phyloP scores from a whole-genome alignment of 2,113 vertebrate genomes.

The Myotis davidii region DNA sequence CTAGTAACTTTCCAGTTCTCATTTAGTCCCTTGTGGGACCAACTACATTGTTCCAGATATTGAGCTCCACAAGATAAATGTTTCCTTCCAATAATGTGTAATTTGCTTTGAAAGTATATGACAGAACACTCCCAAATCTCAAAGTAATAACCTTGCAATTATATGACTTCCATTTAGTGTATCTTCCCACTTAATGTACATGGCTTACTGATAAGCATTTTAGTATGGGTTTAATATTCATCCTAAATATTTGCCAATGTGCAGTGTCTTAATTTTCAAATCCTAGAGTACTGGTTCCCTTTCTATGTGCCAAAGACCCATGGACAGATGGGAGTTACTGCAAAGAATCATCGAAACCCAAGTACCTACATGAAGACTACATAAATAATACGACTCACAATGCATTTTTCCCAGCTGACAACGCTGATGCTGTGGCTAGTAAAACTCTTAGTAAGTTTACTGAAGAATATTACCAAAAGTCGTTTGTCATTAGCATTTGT shows the following conservation, averaged over 20 bases:
- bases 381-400: neutral
- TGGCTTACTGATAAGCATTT: neutral
- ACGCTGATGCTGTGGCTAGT: neutral
- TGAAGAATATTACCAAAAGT: conserved; percentile 4
- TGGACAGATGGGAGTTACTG: neutral
- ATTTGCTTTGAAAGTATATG: neutral
- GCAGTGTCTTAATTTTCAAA: conserved; percentile 31
- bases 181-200: neutral
- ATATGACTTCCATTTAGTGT: neutral
- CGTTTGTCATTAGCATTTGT: neutral
- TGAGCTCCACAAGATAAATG: neutral
- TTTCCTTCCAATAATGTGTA: neutral
- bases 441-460: neutral
- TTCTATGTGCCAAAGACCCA: neutral
- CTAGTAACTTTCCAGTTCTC: neutral
- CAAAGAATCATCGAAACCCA: conserved; percentile 38
- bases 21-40: neutral
- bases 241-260: neutral
- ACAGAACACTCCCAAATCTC: neutral
- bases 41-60: neutral
- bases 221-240: neutral
- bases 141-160: conserved; percentile 7
- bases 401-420: neutral
- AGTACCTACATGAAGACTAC: neutral
- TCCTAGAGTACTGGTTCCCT: neutral